Evolutionary conservation across 2,797 vertebrate species (phyloP).

Genomic region (Sebastes melanostomus): DNA sequence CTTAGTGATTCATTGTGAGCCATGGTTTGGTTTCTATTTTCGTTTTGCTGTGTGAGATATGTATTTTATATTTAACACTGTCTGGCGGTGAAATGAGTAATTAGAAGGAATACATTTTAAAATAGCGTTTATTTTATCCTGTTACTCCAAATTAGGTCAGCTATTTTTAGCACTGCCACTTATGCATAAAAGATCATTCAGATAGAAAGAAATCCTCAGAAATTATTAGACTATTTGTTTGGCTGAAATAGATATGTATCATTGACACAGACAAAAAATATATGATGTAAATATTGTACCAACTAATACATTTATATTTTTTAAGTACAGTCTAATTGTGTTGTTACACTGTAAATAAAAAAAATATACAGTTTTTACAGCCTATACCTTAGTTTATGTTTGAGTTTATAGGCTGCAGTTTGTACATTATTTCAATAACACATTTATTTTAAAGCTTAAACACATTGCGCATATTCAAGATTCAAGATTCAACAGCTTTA

Average conservation of each 20-base stretch:
- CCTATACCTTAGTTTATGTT: background rate
- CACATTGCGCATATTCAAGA: background rate
- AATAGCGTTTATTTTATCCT: constrained; percentile 61
- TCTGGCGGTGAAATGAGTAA: constrained; percentile 27
- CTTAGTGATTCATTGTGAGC: background rate
- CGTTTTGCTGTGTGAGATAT: background rate
- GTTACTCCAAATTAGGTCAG: constrained; percentile 69
- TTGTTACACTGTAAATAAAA: background rate
- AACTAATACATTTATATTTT: background rate
- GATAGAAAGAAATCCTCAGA: constrained; percentile 21
- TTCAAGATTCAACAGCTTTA: no score
- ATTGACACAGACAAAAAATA: background rate
- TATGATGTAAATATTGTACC: background rate
- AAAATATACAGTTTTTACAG: background rate
- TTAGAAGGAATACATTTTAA: constrained; percentile 63
- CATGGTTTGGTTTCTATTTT: background rate
- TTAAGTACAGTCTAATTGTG: background rate
- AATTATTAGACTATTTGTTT: background rate
- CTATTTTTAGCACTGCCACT: constrained; percentile 69
- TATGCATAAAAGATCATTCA: constrained; percentile 69
- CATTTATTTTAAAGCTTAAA: background rate
- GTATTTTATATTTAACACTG: constrained; percentile 11
- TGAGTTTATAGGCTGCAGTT: no score
- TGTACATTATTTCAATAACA: no score
- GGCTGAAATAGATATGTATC: constrained; percentile 7